Base-by-base conservation (phyloP, 2,888 invertebrate species). In the Polydrusus pterygomalis region DNA sequence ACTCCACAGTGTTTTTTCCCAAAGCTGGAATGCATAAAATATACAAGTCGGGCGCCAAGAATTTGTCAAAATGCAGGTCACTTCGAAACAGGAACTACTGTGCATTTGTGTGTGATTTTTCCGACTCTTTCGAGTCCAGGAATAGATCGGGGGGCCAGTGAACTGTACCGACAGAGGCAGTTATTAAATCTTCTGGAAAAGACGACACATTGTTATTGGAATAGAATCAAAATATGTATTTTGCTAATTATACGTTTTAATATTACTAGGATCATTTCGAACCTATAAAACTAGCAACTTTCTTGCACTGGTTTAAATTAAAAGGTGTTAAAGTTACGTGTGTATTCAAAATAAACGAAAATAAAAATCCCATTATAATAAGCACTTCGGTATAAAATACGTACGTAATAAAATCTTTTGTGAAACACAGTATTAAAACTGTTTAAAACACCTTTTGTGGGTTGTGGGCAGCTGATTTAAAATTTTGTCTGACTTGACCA, bases 41-140 rank as follows among this genome's bases (percentile, higher is more conserved):
- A 73, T 49, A 73, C 72, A 74, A 38, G 25, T 20, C 54, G 13
- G 75, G 67, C 71, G 75, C 75, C 75, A 71, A 70, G 71, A 75
- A 75, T 75, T 71, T 71, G 75, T 70, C 71, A 75, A 67, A 75
- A 75, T 75, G 70, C 75, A 58, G 75, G 75, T 75, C 75, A 75
- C 18, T 38, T 18, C 51, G 75, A 70, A 70, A 70, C 75, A 70
- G 75, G 70, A 70, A 70, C 75, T 68, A 11, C 56, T 34, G 63
- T 40, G 43, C 67, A n/a, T 75, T 70, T 70, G 60, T 70, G 65
- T 70, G 64, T 34, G 25, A 6, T 67, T 70, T 75, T 75, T 75
- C 75, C 75, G 75, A 70, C 64, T 70, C 75, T 70, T 74, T 60
- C 67, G 58, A 38, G 49, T 75, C 75, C 75, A 75, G 75, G 60